Base-by-base conservation (phyloP, 2,797 vertebrate species). In the Moxostoma hubbsi region DNA sequence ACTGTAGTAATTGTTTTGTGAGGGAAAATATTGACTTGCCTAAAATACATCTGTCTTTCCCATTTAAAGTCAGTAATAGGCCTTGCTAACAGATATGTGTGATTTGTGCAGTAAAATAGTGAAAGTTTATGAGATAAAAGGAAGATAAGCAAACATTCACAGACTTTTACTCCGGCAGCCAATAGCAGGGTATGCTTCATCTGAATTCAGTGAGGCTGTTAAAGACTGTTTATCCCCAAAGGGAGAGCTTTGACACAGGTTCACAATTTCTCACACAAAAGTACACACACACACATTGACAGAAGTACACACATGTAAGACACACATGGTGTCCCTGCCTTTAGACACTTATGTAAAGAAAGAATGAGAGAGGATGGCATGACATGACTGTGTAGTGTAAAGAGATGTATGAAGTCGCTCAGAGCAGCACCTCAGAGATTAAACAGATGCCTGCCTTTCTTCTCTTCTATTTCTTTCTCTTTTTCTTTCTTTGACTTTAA, bases 91-190 rank as follows among this genome's bases (percentile, higher is more conserved):
- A 24, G 58, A 36, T 11, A 9, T 16, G 24, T 61, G 16, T 61
- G 18, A 24, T 71, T 79, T 71, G 58, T 62, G 50, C 63, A n/a
- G 24, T 24, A 24, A 24, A 24, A 24, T 24, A 50, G 18, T 72
- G 59, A 77, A 79, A 77, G 53, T 68, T 54, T 53, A 79, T 63
- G 54, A 82, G 77, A 82, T 77, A 69, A 71, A 47, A 47, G 70
- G 36, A 58, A 68, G 64, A 73, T 77, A 47, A 67, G 47, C 51
- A 36, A 75, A 66, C 0, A 45, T 24, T 43, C 12, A 69, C 50
- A 63, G 61, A 45, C 49, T 64, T 77, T 51, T 36, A 72, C 64
- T 53, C 50, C 61, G 73, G 57, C 59, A n/a, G 24, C 24, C 24
- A 61, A n/a, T 63, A 68, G 24, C 50, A 46, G 61, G 12, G 45